Percentiles rank a stretch among this genome's conserved stretches.
These are phyloP conservation scores for Neotoma lepida DNA, from an alignment of 2,113 vertebrate genomes.

Conservation along the genomic window DNA sequence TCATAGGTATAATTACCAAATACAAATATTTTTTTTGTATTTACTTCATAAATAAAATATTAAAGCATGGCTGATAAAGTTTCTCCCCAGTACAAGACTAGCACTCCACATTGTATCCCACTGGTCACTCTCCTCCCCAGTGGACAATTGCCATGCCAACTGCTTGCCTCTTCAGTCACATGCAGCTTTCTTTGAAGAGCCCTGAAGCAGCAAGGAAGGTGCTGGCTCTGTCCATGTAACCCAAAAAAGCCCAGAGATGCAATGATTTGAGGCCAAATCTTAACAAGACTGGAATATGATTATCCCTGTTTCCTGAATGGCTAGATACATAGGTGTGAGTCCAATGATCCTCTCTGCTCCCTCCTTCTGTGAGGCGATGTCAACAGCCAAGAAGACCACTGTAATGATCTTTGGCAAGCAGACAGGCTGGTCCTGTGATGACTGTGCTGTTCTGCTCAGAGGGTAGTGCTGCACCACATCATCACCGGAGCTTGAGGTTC, in stretches of 20 bases:
- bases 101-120: too few species aligned
- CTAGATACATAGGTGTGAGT: not conserved
- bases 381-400: not conserved
- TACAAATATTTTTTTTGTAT: not conserved
- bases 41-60: not conserved
- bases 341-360: not conserved
- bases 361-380: not conserved
- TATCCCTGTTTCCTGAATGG: not conserved
- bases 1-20: not conserved
- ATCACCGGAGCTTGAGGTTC: not conserved
- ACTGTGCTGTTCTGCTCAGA: not conserved
- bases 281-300: not conserved
- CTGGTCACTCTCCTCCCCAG: not conserved
- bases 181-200: not conserved
- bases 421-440: not conserved
- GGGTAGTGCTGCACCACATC: not conserved
- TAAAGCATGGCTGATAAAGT: not conserved
- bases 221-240: not conserved
- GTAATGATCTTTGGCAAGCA: not conserved
- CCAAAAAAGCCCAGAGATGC: not conserved
- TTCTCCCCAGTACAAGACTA: not conserved
- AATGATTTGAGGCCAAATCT: not conserved
- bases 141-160: not conserved
- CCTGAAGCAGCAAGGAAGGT: not conserved
- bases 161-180: rapidly evolving